Base-by-base conservation (phyloP, 2,113 vertebrate species). In the Mirounga angustirostris region DNA sequence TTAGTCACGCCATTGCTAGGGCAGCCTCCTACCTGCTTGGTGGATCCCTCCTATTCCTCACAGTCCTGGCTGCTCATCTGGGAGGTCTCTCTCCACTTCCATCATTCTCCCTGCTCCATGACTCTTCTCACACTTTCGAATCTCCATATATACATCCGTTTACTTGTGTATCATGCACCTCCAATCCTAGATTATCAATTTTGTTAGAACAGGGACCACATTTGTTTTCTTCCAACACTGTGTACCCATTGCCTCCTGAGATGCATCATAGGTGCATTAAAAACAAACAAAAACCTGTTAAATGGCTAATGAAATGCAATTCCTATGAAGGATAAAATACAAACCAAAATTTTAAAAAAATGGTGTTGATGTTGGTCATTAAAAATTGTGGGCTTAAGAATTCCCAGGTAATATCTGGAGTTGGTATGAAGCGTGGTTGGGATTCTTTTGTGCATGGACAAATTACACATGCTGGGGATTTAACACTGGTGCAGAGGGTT, bases 1-100 rank as follows among this genome's bases (percentile, higher is more conserved):
- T 36, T 14, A 12, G 7, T n/a, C 5, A 79, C 0, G 9, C 30
- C 50, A 22, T 1, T 0, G 28, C 14, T 12, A 2, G 0, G 11
- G 12, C 18, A 15, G 14, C 9, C 58, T 56, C 30, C 65, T 67
- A 22, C 11, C 33, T 54, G 28, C 28, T 19, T 16, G 2, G 4
- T 50, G 24, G 12, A 16, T 18, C 4, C 22, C 7, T 61, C 30
- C 12, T 13, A n/a, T 12, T 81, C 13, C 21, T 80, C 59, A 33
- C 36, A 67, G 3, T 21, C 1, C 22, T 67, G 15, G 18, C 40
- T 87, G 63, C 14, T 65, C 40, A 43, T 43, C 12, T 12, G n/a
- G 13, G 16, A 13, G 7, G 19, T 36, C 54, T 50, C 19, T 84
- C 33, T 65, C 33, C 11, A 22, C 59, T 7, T 28, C 50, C 40